Evolutionary conservation across 2,888 invertebrate species (phyloP), one percentile per base, ranked within the genome.

Genomic region (Caradrina kadenii): DNA sequence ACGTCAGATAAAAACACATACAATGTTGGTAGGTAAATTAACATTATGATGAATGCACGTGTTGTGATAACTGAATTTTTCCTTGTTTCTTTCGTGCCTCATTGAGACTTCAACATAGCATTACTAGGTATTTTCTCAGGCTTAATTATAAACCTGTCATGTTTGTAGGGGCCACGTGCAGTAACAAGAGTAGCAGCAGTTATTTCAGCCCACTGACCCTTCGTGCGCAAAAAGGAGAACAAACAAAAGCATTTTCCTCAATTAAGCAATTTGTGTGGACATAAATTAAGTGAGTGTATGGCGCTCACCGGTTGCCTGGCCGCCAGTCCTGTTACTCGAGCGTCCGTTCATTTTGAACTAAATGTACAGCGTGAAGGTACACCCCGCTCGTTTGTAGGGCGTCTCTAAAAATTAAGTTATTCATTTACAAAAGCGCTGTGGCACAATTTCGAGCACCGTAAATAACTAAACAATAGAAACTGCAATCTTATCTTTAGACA

Each of bases 191-290:
- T 62, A 73, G 63, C 76, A 76, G 79, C 85, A 83, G 80, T 83
- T 84, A 83, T 80, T 73, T 71, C 65, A 70, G 74, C 63, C 76
- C 80, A 76, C 71, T 79, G 83, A 80, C 79, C 80, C 79, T 80
- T 73, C 73, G 69, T 79, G 75, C 77, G 81, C 84, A 86, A 88
- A 88, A 89, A 88, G 84, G 85, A 83, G 83, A 88, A 84, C 86
- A 87, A 90, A 89, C 87, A 89, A 87, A 84, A 88, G 86, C 88
- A 87, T 90, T 91, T 89, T 90, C 90, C 90, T 88, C 89, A 91
- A 91, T 91, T 91, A 90, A 88, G 90, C 89, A 90, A 91, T 91
- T 90, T 90, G 88, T 88, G 89, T 87, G 86, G 83, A 89, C 90
- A 89, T 88, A 89, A 91, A 90, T 89, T 89, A 83, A 80, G 81